phyloP scores from a whole-genome alignment of 2,113 vertebrate genomes.

The Daubentonia madagascariensis region DNA sequence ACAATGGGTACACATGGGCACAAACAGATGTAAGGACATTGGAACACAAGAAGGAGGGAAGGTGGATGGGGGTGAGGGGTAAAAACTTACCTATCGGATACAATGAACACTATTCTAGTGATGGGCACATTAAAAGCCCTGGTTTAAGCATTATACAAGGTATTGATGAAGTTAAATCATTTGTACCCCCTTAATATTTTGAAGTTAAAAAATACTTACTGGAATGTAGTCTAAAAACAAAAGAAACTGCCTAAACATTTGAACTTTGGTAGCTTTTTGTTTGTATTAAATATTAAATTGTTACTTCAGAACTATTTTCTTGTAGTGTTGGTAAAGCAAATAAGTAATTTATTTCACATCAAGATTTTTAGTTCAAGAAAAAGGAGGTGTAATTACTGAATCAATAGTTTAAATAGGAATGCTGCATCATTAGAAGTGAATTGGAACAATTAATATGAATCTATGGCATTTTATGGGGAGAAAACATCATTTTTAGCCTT shows the following conservation, averaged over 20 bases:
- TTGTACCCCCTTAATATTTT: no score
- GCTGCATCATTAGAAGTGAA: not conserved
- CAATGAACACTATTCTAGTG: no score
- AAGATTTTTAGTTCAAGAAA: not conserved
- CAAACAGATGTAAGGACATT: no score
- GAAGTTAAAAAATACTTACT: no score
- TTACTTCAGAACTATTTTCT: not conserved
- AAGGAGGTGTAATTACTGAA: not conserved
- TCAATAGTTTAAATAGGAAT: not conserved
- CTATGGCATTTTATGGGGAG: not conserved
- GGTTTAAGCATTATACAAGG: no score
- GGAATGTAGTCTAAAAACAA: not conserved
- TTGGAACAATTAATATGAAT: not conserved
- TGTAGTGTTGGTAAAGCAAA: not conserved
- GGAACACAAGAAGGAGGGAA: no score
- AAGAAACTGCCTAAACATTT: not conserved
- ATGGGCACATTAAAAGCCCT: no score
- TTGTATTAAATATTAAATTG: not conserved
- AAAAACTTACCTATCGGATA: no score
- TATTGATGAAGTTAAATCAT: no score
- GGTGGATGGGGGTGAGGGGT: no score
- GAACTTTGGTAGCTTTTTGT: not conserved
- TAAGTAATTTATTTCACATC: not conserved
- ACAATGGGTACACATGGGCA: no score
- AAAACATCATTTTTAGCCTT: not conserved